Evolutionary conservation across 2,888 invertebrate species (phyloP).

Genomic region (Cyrtodaria siliqua): DNA sequence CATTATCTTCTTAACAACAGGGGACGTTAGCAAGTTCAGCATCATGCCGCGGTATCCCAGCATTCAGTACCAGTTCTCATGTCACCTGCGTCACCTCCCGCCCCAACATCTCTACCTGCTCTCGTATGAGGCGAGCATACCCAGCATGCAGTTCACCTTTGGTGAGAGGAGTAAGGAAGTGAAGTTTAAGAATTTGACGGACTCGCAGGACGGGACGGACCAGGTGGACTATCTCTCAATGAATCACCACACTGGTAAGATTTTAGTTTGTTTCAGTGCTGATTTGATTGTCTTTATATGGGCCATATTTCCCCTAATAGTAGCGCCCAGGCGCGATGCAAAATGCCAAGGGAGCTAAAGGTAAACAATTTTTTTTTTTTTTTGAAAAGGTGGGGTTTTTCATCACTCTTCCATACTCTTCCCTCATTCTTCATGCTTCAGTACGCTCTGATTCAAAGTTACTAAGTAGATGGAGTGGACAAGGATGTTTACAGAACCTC

Average conservation of each 20-base stretch:
- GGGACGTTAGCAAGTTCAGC: slow-evolving; percentile 80
- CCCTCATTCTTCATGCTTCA: too few relatives aligned
- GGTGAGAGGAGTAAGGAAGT: slow-evolving; percentile 55
- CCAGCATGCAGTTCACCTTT: slow-evolving; percentile 69
- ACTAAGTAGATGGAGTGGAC: too few relatives aligned
- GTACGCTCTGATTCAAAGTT: too few relatives aligned
- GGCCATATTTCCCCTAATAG: too few relatives aligned
- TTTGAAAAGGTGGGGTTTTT: too few relatives aligned
- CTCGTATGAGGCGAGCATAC: slow-evolving; percentile 77
- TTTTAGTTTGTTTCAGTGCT: too few relatives aligned
- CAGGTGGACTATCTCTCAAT: slow-evolving; percentile 72
- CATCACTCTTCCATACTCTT: too few relatives aligned
- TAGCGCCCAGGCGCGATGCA: too few relatives aligned
- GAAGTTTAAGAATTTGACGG: slow-evolving; percentile 51
- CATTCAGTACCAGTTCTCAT: slow-evolving; percentile 76
- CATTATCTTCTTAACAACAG: slow-evolving; percentile 74
- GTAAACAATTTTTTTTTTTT: too few relatives aligned
- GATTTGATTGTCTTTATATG: too few relatives aligned
- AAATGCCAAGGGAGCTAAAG: too few relatives aligned
- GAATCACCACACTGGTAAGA: slow-evolving; percentile 49
- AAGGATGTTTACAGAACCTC: too few relatives aligned
- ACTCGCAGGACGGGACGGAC: slow-evolving; percentile 57
- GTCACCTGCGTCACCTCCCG: slow-evolving; percentile 79
- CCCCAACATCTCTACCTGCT: slow-evolving; percentile 81
- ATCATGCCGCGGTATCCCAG: slow-evolving; percentile 79